phyloP scores from a whole-genome alignment of 2,113 vertebrate species.

The Parus major region DNA sequence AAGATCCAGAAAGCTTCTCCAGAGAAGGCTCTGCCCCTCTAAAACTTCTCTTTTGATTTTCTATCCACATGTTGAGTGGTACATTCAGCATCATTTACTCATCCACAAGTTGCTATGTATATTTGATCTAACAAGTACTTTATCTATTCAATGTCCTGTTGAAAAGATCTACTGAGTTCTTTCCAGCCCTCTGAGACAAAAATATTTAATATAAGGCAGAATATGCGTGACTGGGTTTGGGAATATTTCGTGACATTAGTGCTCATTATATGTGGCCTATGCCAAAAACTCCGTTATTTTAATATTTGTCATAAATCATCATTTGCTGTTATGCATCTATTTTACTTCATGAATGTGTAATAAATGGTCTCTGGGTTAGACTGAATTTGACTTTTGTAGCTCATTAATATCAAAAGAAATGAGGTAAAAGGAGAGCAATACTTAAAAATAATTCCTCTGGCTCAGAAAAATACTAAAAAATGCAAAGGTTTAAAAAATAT shows the following conservation, averaged over 20 bases:
- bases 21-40: background rate
- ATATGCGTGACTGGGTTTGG: background rate
- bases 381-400: background rate
- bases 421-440: background rate
- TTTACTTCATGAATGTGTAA: background rate
- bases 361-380: background rate
- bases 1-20: background rate
- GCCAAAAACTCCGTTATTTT: background rate
- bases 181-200: background rate
- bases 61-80: background rate
- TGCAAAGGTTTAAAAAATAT: background rate
- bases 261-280: background rate
- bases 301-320: background rate
- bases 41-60: background rate
- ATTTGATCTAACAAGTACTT: conserved; percentile 5
- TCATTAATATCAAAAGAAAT: background rate
- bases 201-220: background rate
- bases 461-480: background rate
- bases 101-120: background rate
- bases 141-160: background rate
- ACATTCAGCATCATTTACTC: background rate
- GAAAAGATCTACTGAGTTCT: background rate
- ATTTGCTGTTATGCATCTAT: background rate
- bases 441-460: background rate
- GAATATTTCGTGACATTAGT: background rate